phyloP scores from a whole-genome alignment of 2,113 vertebrate genomes.

The Serranochromis macrocephalus region DNA sequence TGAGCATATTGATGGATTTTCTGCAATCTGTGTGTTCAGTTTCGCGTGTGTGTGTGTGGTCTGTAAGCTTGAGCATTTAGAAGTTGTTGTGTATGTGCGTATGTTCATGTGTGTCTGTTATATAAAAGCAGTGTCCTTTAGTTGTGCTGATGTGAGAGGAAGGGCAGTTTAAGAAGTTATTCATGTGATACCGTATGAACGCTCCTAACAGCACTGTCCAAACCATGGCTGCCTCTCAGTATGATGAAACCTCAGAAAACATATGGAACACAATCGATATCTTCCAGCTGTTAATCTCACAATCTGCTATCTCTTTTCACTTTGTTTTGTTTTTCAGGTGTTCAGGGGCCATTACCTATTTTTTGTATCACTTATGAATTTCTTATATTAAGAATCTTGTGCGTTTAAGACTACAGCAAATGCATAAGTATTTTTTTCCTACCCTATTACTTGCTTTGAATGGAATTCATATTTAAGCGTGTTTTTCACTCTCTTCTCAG shows the following conservation, averaged over 20 bases:
- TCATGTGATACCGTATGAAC: conserved; percentile 3
- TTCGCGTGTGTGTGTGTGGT: conserved; percentile 1
- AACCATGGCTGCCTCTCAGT: conserved; percentile 39
- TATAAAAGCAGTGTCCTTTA: conserved; percentile 16
- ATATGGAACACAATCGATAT: conserved; percentile 8
- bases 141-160: conserved; percentile 32
- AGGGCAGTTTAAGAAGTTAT: conserved; percentile 14
- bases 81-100: neutral
- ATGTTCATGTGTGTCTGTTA: neutral
- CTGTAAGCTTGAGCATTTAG: conserved; percentile 27
- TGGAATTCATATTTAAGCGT: conserved; percentile 21
- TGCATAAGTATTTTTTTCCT: conserved; percentile 25
- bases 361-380: conserved; percentile 18
- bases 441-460: neutral
- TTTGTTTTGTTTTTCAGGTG: neutral
- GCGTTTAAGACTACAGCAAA: conserved; percentile 33
- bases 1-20: conserved; percentile 56
- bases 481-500: neutral
- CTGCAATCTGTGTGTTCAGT: conserved; percentile 41
- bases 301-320: neutral
- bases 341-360: neutral
- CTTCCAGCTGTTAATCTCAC: conserved; percentile 24
- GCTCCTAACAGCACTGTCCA: conserved; percentile 10
- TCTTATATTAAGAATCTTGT: conserved; percentile 42
- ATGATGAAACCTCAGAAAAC: conserved; percentile 17